Evolutionary conservation across 2,888 invertebrate genomes (phyloP).

Genomic region (Laothoe populi): DNA sequence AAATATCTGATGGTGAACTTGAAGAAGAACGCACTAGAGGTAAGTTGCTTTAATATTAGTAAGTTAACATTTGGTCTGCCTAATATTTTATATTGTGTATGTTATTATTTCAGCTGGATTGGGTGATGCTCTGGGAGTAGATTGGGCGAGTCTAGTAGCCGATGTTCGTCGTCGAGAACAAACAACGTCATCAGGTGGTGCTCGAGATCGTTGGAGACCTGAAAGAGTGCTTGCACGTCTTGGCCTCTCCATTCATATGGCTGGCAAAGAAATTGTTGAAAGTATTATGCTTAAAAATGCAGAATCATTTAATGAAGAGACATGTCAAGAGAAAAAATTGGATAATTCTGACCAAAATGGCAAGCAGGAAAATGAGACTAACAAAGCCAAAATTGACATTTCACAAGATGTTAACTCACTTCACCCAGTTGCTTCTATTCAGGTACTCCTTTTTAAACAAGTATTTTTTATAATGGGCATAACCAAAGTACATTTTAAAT

Average conservation of each 20-base stretch:
- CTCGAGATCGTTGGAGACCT: conserved; percentile 92
- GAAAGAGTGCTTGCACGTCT: conserved; percentile 91
- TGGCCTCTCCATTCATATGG: conserved; percentile 91
- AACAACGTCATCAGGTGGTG: conserved; percentile 81
- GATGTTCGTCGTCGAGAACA: conserved; percentile 87
- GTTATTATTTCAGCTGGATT: conserved; percentile 82
- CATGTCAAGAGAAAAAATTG: conserved; percentile 39
- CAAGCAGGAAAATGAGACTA: conserved; percentile 49
- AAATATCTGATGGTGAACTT: conserved; percentile 95
- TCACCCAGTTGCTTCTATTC: conserved; percentile 84
- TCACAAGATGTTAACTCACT: conserved; percentile 60
- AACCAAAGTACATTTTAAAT: not conserved
- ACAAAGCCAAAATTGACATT: conserved; percentile 46
- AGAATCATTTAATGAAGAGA: conserved; percentile 54
- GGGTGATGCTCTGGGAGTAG: conserved; percentile 97
- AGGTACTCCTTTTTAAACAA: conserved; percentile 53
- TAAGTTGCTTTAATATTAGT: conserved; percentile 32
- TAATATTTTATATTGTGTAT: not conserved
- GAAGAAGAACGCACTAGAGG: conserved; percentile 90
- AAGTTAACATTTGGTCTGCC: not conserved
- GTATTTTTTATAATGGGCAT: not conserved
- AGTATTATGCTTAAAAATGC: conserved; percentile 67
- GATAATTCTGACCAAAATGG: conserved; percentile 61
- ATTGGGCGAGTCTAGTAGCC: conserved; percentile 95
- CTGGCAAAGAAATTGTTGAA: conserved; percentile 85